These are phyloP conservation scores for Synanthedon formicaeformis DNA, from an alignment of 2,888 invertebrate genomes.

Conservation along the genomic window DNA sequence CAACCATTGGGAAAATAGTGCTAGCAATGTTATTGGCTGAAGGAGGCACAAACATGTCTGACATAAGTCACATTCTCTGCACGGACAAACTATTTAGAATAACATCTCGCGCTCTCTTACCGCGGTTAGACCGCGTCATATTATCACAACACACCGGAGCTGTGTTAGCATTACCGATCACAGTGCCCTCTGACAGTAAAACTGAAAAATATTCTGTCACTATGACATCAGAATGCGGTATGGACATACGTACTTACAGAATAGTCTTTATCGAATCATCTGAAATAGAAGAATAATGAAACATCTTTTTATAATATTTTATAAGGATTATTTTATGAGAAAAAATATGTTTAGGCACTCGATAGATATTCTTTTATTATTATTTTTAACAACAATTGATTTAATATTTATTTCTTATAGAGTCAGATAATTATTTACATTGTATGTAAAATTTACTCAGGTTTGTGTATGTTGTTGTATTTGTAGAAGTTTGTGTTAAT, in stretches of 20 bases:
- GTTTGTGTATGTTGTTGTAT: no score
- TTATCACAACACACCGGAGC: slow-evolving; percentile 36
- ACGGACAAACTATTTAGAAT: slow-evolving; percentile 33
- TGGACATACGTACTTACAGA: slow-evolving; percentile 56
- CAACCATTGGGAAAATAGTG: slow-evolving; percentile 45
- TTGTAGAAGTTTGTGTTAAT: no score
- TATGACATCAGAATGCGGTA: slow-evolving; percentile 53
- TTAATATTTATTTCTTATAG: no score
- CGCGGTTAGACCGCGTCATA: slow-evolving; percentile 31
- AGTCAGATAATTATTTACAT: no score
- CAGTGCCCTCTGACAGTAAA: slow-evolving; percentile 30
- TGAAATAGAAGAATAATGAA: no score
- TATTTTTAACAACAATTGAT: no score
- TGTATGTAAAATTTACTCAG: no score
- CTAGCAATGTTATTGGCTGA: slow-evolving; percentile 44
- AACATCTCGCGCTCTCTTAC: slow-evolving; percentile 31
- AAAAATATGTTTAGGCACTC: no score
- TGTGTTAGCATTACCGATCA: slow-evolving; percentile 34
- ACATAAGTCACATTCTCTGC: slow-evolving; percentile 43
- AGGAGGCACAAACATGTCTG: slow-evolving; percentile 46
- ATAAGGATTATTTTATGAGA: no score
- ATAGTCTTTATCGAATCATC: slow-evolving; percentile 33
- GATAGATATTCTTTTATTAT: no score
- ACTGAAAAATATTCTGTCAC: slow-evolving; percentile 44
- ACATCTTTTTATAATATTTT: no score